Evolutionary conservation across 23 tunicate species (phyloP), one percentile per base, ranked within the genome.

Genomic region (Ascidia mentula): DNA sequence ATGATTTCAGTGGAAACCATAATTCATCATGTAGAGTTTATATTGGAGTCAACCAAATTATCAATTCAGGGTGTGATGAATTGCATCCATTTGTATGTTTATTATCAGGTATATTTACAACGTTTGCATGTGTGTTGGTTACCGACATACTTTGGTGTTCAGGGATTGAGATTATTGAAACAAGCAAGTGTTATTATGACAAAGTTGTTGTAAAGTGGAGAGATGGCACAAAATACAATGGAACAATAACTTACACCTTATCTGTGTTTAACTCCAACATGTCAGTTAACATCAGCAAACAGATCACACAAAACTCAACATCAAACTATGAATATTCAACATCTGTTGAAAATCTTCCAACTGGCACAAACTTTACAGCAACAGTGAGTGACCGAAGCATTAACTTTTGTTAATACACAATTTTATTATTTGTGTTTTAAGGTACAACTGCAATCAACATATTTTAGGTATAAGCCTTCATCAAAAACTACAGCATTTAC

Each of bases 261-360:
- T 53, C 65, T 53, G 65, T 53, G 22, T 26, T 53, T 9, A 9
- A 53, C 13, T 53, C 65, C 22, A 53, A 53, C 13, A 53, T 28
- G 24, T 5, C 13, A 28, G 13, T 53, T 28, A 53, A 53, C 13
- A 53, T 53, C 1, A 53, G 12, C 13, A 53, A 53, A 28, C 22
- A 6, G 22, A 9, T 53, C 65, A 53, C 12, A 53, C 65, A 53
- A 53, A 5, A 26, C 22, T 53, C 65, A 53, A 53, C 65, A 53
- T 5, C 65, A 53, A 53, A 53, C 65, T 53, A 20, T 53, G 65
- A 53, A 53, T 53, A 53, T 9, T 3, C 7, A 53, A 53, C 65
- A 53, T 5, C 65, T 53, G 65, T 53, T 53, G 65, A 53, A 26
- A 53, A 53, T 20, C 65, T 53, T 53, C 65, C 65, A 53, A 53